Evolutionary conservation across 1,140 invertebrate species (phyloP), one percentile per base, ranked within the genome.

Genomic region (Lepidurus couesii): DNA sequence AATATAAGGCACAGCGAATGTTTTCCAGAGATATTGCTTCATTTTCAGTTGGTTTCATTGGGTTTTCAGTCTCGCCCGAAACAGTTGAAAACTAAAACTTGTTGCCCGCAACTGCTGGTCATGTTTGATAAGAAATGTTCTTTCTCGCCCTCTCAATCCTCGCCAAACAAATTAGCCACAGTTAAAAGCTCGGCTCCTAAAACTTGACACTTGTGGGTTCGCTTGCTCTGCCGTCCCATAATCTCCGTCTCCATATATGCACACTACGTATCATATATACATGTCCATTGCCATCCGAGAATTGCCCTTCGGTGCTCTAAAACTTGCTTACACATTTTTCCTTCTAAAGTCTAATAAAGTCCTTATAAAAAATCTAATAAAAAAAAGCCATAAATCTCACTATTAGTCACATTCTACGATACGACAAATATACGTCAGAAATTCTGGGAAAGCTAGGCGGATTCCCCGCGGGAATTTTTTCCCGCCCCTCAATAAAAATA

Each of bases 191-290:
- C 53, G 53, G 53, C 16, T 21, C 13, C 53, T 13, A 65, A 65
- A 65, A 65, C 8, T 65, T 65, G 53, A 65, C 53, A 65, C 53
- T 65, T 21, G 53, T 65, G 53, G 53, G 53, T 65, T 65, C 21
- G 53, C 53, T 65, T 65, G 53, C 53, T 65, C 21, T 21, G 53
- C 9, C 53, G 53, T 4, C 53, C 53, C 53, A 65, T 16, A 65
- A 65, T 65, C 53, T 65, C 53, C 53, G 21, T 65, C 53, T 65
- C 53, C 53, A 65, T 65, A 65, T 65, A 65, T 65, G 53, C 53
- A 65, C 53, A 65, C 53, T 65, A 65, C 53, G 53, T 9, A 65
- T 65, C 53, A 65, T 65, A 65, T 65, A 65, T 65, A 65, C 53
- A 65, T 21, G 13, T 65, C 21, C 53, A 21, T 21, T 21, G 53